A percentile compares a stretch with the other conserved stretches of the same genome.
Conservation (phyloP, 2,113 vertebrate genomes). For the Setophaga petechia region DNA sequence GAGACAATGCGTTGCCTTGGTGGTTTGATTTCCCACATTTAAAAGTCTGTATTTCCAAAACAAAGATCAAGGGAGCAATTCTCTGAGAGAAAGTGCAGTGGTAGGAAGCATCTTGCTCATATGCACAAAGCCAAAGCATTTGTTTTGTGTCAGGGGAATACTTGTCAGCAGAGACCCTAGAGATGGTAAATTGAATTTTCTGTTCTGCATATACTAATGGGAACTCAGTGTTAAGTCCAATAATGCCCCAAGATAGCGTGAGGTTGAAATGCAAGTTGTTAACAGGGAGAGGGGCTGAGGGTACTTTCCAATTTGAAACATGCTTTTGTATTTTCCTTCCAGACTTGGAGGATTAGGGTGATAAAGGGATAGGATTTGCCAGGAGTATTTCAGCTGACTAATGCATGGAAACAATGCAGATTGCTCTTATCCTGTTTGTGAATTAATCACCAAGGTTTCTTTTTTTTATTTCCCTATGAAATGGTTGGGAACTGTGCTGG, state of each 20-base stretch:
- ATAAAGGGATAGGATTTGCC: slow-evolving; percentile 38
- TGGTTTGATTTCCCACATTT: not conserved
- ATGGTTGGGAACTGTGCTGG: not conserved
- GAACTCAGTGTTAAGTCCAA: slow-evolving; percentile 1
- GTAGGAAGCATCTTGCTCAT: not conserved
- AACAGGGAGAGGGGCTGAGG: not conserved
- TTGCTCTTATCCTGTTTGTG: not conserved
- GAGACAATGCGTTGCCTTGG: fast-evolving
- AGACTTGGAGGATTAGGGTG: slow-evolving; percentile 26
- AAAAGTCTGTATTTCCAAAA: not conserved
- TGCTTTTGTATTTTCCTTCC: not conserved
- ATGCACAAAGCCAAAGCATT: not conserved
- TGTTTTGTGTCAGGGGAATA: not conserved
- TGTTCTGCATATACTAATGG: not conserved
- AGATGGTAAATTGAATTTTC: slow-evolving; percentile 7
- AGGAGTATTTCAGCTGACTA: not conserved
- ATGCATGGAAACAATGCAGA: slow-evolving; percentile 1
- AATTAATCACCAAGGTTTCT: not conserved
- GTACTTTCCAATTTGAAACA: not conserved
- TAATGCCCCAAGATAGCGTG: fast-evolving
- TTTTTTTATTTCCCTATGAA: not conserved
- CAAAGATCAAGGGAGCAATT: not conserved
- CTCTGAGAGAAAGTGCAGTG: not conserved
- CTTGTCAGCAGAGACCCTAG: not conserved
- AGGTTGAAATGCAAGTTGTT: slow-evolving; percentile 31